Percentiles rank a stretch among this genome's conserved stretches.
Evolutionary conservation across 2,888 invertebrate genomes (phyloP).

Genomic region (Amphipoea lucens): DNA sequence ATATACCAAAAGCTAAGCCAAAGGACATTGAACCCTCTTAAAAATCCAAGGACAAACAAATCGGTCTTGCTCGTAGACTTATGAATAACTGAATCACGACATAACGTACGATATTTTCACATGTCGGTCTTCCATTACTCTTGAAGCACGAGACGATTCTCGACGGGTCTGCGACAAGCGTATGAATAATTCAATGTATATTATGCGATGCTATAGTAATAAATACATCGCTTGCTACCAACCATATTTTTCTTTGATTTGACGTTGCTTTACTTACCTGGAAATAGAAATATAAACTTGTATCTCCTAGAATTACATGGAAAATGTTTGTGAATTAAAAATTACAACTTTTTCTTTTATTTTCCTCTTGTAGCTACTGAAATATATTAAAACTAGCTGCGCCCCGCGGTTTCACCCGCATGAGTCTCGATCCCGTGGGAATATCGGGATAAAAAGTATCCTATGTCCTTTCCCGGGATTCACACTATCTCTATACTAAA

Average conservation of each 20-base stretch:
- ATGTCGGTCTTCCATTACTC: constrained; percentile 54
- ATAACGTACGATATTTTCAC: constrained; percentile 39
- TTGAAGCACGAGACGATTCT: constrained; percentile 46
- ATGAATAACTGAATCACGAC: constrained; percentile 43
- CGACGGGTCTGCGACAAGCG: constrained; percentile 27
- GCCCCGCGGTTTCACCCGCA: too few relatives aligned
- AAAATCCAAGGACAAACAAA: constrained; percentile 34
- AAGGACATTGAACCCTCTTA: constrained; percentile 11
- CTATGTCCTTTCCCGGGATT: too few relatives aligned
- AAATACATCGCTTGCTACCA: constrained; percentile 61
- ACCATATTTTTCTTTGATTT: constrained; percentile 54
- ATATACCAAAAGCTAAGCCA: background rate
- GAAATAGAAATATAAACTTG: constrained; percentile 4
- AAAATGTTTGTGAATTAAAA: background rate
- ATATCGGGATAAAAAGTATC: too few relatives aligned
- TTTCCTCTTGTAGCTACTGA: background rate
- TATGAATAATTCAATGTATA: constrained; percentile 77
- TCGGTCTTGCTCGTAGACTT: background rate
- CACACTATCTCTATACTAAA: too few relatives aligned
- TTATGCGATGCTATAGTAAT: constrained; percentile 68
- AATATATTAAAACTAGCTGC: background rate
- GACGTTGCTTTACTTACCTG: constrained; percentile 25
- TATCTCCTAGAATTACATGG: background rate
- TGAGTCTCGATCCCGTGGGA: too few relatives aligned
- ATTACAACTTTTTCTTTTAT: background rate